Evolutionary conservation across 2,113 vertebrate genomes (phyloP).

Genomic region (Chloroceryle aenea): DNA sequence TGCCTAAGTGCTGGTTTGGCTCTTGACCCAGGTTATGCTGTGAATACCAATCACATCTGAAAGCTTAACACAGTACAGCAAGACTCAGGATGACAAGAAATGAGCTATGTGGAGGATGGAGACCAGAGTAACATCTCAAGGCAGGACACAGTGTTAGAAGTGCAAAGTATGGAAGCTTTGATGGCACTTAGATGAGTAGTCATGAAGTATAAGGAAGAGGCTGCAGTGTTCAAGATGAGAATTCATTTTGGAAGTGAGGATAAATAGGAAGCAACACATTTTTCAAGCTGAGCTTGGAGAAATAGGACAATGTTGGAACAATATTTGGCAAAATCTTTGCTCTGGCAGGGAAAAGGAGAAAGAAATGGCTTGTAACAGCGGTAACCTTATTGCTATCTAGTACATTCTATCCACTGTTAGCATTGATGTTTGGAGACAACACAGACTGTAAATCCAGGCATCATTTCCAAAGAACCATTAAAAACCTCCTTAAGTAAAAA

Average conservation of each 20-base stretch:
- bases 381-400: not conserved
- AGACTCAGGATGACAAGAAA: not conserved
- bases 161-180: not conserved
- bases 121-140: not conserved
- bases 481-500: not conserved
- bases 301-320: not conserved
- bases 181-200: not conserved
- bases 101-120: not conserved
- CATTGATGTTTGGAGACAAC: not conserved
- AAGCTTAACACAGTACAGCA: not conserved
- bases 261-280: not conserved
- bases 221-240: not conserved
- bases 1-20: slow-evolving; percentile 34
- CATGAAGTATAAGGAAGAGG: not conserved
- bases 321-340: not conserved
- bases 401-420: not conserved
- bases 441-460: not conserved
- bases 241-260: not conserved
- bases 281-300: not conserved
- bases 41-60: not conserved
- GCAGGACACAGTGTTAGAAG: not conserved
- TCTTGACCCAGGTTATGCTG: not conserved
- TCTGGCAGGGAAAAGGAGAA: not conserved
- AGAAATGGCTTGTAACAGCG: not conserved
- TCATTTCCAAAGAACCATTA: not conserved